A percentile compares a stretch with the other conserved stretches of the same genome.
Evolutionary conservation across 2,888 invertebrate species (phyloP).

Genomic region (Camponotus fellah): DNA sequence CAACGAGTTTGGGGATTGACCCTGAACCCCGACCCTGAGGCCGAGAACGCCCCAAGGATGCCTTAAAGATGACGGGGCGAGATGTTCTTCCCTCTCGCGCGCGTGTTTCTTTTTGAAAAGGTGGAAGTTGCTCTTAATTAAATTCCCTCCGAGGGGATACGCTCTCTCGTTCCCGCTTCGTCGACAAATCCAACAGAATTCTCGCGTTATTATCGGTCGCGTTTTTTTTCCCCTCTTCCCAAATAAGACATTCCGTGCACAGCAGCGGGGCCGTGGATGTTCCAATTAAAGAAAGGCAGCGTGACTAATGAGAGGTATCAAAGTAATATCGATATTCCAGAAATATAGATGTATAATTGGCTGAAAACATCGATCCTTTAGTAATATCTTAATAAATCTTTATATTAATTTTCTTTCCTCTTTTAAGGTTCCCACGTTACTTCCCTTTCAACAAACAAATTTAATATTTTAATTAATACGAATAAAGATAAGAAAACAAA

Average conservation of each 20-base stretch:
- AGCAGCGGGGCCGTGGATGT: slow-evolving; percentile 13
- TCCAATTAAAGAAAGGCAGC: slow-evolving; percentile 58
- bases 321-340: not conserved
- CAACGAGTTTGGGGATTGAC: slow-evolving; percentile 73
- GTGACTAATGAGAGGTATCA: not conserved
- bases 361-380: not conserved
- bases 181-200: slow-evolving; percentile 62
- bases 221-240: slow-evolving; percentile 7
- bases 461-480: not conserved
- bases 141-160: slow-evolving; percentile 60
- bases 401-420: not conserved
- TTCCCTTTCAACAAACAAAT: not conserved
- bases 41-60: slow-evolving; percentile 72
- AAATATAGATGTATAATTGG: not conserved
- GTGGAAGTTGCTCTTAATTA: slow-evolving; percentile 65
- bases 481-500: not conserved
- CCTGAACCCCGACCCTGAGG: slow-evolving; percentile 75
- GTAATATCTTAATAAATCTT: not conserved
- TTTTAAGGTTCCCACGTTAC: not conserved
- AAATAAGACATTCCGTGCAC: slow-evolving; percentile 58
- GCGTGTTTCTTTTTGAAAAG: slow-evolving; percentile 63
- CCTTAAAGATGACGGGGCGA: slow-evolving; percentile 81
- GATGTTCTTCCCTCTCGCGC: slow-evolving; percentile 54
- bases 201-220: slow-evolving; percentile 65
- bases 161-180: slow-evolving; percentile 14